These are phyloP conservation scores for Pristis pectinata DNA, from an alignment of 2,797 vertebrate genomes.

Conservation along the genomic window DNA sequence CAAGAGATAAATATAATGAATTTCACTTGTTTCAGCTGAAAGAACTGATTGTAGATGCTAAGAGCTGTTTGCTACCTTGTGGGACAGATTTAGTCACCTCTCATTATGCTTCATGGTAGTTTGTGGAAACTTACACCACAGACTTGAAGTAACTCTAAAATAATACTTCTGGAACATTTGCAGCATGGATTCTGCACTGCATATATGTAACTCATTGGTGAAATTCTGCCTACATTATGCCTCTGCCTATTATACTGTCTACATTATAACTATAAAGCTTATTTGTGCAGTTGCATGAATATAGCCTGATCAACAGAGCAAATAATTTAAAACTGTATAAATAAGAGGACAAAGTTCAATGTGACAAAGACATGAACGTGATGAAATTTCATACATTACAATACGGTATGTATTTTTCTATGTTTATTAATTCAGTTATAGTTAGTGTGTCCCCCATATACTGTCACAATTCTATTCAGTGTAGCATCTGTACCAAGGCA, in stretches of 20 bases:
- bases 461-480: neutral
- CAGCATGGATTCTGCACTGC: neutral
- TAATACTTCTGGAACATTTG: neutral
- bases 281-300: neutral
- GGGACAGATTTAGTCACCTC: neutral
- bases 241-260: too few species aligned
- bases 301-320: neutral
- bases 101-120: neutral
- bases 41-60: neutral
- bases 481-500: neutral
- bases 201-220: neutral
- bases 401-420: neutral
- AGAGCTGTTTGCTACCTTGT: neutral
- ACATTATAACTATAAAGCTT: neutral
- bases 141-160: neutral
- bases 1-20: neutral
- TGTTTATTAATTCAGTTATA: constrained; percentile 14
- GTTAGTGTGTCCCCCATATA: neutral
- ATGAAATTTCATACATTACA: neutral
- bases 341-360: neutral
- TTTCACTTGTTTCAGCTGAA: neutral
- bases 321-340: neutral
- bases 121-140: neutral
- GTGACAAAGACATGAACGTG: neutral
- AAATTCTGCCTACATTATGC: neutral